phyloP scores from a whole-genome alignment of 2,797 vertebrate genomes.

The Melanotaenia maccullochi region DNA sequence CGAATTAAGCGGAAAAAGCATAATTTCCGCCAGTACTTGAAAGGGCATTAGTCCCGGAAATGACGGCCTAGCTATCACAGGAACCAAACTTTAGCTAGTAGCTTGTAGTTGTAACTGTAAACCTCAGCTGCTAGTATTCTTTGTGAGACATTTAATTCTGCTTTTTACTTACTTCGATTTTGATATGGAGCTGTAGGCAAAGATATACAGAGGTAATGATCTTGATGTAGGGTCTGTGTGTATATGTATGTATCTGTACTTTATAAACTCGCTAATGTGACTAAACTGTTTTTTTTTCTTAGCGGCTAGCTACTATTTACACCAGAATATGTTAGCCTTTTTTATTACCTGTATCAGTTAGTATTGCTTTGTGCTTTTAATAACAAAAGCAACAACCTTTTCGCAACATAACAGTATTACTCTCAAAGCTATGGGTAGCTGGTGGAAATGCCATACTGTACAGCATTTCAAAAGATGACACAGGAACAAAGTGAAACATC shows the following conservation, averaged over 20 bases:
- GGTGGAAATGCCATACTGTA: neutral
- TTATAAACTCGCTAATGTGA: neutral
- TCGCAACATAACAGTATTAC: neutral
- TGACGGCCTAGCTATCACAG: constrained; percentile 43
- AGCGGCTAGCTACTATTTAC: constrained; percentile 15
- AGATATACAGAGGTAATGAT: constrained; percentile 46
- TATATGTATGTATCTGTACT: neutral
- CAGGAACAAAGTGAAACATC: neutral
- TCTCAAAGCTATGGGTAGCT: neutral
- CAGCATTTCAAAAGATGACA: neutral
- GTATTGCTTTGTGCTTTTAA: neutral
- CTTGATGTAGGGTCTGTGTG: neutral
- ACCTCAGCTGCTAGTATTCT: constrained; percentile 9
- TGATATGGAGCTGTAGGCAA: constrained; percentile 50
- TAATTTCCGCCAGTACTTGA: neutral
- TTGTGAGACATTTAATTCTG: neutral
- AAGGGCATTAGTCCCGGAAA: constrained; percentile 41
- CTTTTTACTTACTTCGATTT: neutral
- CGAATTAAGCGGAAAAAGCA: accelerated
- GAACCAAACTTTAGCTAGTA: constrained; percentile 59
- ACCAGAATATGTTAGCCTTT: neutral
- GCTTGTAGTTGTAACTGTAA: constrained; percentile 44
- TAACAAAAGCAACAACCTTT: neutral
- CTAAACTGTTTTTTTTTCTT: neutral
- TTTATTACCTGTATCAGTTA: neutral